phyloP scores from a whole-genome alignment of 2,797 vertebrate species.

The Sylvilagus floridanus region DNA sequence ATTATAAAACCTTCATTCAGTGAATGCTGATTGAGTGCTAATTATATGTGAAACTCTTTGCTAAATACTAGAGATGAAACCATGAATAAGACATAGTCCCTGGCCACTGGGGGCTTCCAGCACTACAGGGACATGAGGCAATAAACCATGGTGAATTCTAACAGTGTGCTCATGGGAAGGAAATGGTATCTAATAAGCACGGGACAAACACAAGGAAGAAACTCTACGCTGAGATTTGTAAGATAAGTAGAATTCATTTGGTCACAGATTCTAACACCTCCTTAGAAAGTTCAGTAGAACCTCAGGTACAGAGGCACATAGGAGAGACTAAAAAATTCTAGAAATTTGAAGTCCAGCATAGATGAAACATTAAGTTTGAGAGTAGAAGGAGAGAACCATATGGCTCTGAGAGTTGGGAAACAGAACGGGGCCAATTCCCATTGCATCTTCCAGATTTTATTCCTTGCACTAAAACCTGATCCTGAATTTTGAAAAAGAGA shows the following conservation, averaged over 20 bases:
- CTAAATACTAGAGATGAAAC: constrained; percentile 61
- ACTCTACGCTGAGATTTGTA: neutral
- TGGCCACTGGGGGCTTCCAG: neutral
- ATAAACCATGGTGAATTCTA: neutral
- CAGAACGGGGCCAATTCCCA: neutral
- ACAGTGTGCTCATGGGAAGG: neutral
- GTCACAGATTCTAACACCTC: neutral
- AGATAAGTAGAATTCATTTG: neutral
- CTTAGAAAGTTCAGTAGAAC: neutral
- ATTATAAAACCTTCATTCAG: constrained; percentile 8
- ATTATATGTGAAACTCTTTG: constrained; percentile 42
- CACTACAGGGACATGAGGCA: neutral
- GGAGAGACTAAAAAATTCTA: neutral
- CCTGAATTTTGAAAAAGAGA: neutral
- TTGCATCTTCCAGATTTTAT: neutral
- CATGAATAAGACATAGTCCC: neutral
- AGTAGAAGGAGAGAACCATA: neutral
- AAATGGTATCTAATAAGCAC: neutral
- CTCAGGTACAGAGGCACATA: neutral
- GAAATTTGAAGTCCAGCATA: neutral
- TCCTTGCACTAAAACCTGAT: neutral
- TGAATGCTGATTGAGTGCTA: constrained; percentile 55
- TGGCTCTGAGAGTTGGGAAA: neutral
- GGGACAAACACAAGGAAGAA: neutral
- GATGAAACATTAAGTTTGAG: neutral